phyloP scores from a whole-genome alignment of 2,888 invertebrate species.

The Muschampia plurimacula region DNA sequence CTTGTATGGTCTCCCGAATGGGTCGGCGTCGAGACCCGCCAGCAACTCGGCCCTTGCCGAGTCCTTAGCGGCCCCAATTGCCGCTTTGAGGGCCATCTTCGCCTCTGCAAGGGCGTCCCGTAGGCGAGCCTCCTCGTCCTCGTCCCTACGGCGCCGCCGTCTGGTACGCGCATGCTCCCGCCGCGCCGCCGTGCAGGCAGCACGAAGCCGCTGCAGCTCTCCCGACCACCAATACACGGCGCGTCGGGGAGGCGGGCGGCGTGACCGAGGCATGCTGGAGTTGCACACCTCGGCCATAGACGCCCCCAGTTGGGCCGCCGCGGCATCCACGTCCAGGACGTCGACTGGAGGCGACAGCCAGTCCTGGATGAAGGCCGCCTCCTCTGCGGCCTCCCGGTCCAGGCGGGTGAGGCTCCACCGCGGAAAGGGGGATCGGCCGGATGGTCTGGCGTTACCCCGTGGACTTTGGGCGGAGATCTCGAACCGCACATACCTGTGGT shows the following conservation, averaged over 20 bases:
- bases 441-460: not conserved
- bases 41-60: constrained; percentile 3
- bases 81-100: constrained; percentile 4
- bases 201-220: constrained; percentile 2
- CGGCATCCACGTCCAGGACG: not conserved
- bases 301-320: not conserved
- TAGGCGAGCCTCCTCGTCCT: constrained; percentile 5
- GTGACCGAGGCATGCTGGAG: constrained; percentile 5
- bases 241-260: constrained; percentile 4
- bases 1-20: constrained; percentile 6
- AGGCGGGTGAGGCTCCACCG: not conserved
- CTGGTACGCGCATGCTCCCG: not conserved
- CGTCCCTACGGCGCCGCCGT: constrained; percentile 9
- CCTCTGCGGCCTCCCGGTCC: not conserved
- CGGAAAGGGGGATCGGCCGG: not conserved
- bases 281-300: constrained; percentile 4
- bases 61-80: constrained; percentile 6
- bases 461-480: not conserved
- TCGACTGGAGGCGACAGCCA: not conserved
- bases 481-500: no score
- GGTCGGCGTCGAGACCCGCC: constrained; percentile 8
- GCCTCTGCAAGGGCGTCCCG: not conserved
- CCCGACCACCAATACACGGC: constrained; percentile 5
- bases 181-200: constrained; percentile 3
- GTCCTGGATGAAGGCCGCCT: no score